Percentiles rank a stretch among this genome's conserved stretches.
phyloP scores from a whole-genome alignment of 1,140 invertebrate genomes.

The Atta colombica region DNA sequence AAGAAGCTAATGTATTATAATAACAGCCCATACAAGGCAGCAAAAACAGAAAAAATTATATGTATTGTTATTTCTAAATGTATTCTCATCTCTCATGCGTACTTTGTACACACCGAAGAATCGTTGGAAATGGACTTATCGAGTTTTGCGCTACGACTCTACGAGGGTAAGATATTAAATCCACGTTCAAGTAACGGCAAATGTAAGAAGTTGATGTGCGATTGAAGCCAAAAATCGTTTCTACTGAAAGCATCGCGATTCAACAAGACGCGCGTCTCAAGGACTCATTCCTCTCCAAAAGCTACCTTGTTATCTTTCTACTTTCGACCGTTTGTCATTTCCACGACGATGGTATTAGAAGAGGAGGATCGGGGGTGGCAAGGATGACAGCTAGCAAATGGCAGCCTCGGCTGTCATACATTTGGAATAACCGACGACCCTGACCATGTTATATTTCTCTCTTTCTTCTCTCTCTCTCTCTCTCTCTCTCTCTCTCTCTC shows the following conservation, averaged over 20 bases:
- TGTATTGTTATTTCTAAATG: constrained; percentile 12
- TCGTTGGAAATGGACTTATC: constrained; percentile 44
- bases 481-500: neutral
- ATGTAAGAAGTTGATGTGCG: neutral
- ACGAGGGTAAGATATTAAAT: constrained; percentile 39
- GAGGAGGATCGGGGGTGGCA: constrained; percentile 1
- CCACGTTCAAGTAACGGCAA: neutral
- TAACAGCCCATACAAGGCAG: neutral
- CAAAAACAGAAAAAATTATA: neutral
- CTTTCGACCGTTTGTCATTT: constrained; percentile 68
- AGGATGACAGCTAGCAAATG: constrained; percentile 5
- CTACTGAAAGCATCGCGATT: constrained; percentile 14
- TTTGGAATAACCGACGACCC: constrained; percentile 49
- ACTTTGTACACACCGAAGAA: neutral
- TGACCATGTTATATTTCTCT: neutral
- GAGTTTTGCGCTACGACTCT: constrained; percentile 33
- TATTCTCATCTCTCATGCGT: neutral
- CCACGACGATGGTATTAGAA: constrained; percentile 44
- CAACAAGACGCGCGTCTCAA: constrained; percentile 9
- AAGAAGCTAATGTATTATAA: neutral
- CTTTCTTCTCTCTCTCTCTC: neutral
- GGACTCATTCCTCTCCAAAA: neutral
- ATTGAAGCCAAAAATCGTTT: constrained; percentile 4
- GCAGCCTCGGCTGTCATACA: constrained; percentile 42
- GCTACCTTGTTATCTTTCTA: constrained; percentile 69